Conservation (phyloP, 2,113 vertebrate species). For the Rissa tridactyla region DNA sequence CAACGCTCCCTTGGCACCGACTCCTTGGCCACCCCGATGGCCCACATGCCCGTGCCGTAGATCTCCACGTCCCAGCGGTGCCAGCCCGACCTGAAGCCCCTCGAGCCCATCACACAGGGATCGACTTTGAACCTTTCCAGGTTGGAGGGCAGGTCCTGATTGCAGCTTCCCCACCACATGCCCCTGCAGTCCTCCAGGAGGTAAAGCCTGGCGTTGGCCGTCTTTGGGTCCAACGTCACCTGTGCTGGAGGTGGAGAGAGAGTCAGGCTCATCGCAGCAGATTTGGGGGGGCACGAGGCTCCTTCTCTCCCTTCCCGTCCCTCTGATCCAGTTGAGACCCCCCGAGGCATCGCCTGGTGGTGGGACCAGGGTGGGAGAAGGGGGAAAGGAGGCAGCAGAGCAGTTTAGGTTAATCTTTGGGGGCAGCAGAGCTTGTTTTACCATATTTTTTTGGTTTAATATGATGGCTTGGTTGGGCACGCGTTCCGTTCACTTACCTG, state of each 20-base stretch:
- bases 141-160: neutral
- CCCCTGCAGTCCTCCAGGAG: neutral
- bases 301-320: neutral
- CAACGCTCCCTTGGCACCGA: neutral
- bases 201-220: neutral
- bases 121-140: neutral
- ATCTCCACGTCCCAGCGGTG: neutral
- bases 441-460: neutral
- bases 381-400: neutral
- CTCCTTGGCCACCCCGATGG: neutral
- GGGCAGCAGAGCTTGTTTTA: neutral
- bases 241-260: neutral
- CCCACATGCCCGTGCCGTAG: neutral
- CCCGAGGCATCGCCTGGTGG: neutral
- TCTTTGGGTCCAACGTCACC: neutral
- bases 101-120: neutral
- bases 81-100: neutral
- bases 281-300: neutral
- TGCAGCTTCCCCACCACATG: rapidly evolving
- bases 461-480: neutral
- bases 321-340: neutral
- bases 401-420: neutral
- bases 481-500: neutral
- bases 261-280: neutral
- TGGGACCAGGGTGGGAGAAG: neutral